Evolutionary conservation across 2,888 invertebrate species (phyloP), one percentile per base, ranked within the genome.

Genomic region (Malachius bipustulatus): DNA sequence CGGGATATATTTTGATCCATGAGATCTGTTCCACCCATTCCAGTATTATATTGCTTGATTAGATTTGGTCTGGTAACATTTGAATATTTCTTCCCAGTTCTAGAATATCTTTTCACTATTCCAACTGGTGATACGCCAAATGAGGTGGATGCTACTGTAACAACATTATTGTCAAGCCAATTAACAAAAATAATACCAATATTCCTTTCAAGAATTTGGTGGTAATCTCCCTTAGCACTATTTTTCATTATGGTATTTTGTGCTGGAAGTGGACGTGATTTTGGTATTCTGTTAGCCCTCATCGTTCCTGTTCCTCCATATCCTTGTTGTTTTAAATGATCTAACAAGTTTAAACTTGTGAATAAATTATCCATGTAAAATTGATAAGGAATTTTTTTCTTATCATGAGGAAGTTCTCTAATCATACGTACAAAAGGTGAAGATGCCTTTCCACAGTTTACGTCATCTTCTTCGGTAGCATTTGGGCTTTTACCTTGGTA

Each of bases 401-500:
- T 10, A 11, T 35, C n/a, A n/a, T 30, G 14, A 4, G 35, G 35
- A 13, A 35, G n/a, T 13, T 41, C 37, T 29, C 45, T 42, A 31
- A 40, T 46, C 4, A 50, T 47, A 37, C 49, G 48, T 31, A 47
- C 51, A 4, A 46, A 36, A 36, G 46, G 47, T 26, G 10, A 26
- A 26, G 8, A 26, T 35, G 6, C 38, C 41, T 47, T 51, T 13
- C 48, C 49, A n/a, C n/a, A n/a, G n/a, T n/a, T n/a, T n/a, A n/a
- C n/a, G n/a, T n/a, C n/a, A n/a, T n/a, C n/a, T n/a, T 32, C 19
- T 3, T 26, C 3, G 14, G 47, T 51, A 14, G 44, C 45, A 2
- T 49, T 43, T 14, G 42, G 40, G 34, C 44, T 45, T 36, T 38
- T 45, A 4, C 51, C 47, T 39, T 50, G 48, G 34, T 50, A 53